Evolutionary conservation across 2,113 vertebrate genomes (phyloP).

Genomic region (Scortum barcoo): DNA sequence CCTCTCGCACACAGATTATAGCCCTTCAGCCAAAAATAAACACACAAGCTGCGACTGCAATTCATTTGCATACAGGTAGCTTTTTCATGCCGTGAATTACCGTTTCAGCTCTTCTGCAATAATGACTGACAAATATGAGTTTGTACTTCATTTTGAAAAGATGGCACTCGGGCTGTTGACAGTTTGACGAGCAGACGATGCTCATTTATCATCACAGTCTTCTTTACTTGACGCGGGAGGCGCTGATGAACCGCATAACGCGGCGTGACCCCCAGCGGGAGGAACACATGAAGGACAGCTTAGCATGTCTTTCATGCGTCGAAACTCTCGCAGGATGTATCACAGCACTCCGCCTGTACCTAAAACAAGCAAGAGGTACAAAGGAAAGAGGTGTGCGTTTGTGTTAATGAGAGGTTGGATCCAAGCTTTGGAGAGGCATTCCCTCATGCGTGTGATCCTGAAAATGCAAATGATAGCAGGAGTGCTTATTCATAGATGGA

Average conservation of each 20-base stretch:
- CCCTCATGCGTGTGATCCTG: slow-evolving; percentile 58
- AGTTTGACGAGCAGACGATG: slow-evolving; percentile 52
- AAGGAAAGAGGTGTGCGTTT: slow-evolving; percentile 30
- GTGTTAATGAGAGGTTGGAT: slow-evolving; percentile 67
- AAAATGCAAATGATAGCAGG: slow-evolving; percentile 70
- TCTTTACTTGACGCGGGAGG: slow-evolving; percentile 35
- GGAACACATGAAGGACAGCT: slow-evolving; percentile 76
- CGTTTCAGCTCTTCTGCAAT: slow-evolving; percentile 51
- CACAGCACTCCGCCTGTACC: slow-evolving; percentile 59
- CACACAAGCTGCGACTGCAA: not conserved
- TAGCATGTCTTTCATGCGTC: slow-evolving; percentile 75
- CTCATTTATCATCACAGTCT: slow-evolving; percentile 39
- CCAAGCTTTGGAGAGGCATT: slow-evolving; percentile 52
- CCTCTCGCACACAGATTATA: slow-evolving; percentile 38
- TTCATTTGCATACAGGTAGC: slow-evolving; percentile 1
- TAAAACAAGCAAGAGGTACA: slow-evolving; percentile 64
- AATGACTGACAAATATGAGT: slow-evolving; percentile 65
- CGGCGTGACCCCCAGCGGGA: slow-evolving; percentile 73
- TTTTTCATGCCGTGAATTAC: slow-evolving; percentile 29
- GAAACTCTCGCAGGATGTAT: slow-evolving; percentile 61
- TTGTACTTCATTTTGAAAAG: slow-evolving; percentile 33
- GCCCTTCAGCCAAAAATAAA: slow-evolving; percentile 30
- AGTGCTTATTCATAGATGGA: slow-evolving; percentile 67
- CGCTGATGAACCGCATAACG: slow-evolving; percentile 42
- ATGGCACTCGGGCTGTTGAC: slow-evolving; percentile 27